Evolutionary conservation across 2,113 vertebrate species (phyloP), one percentile per base, ranked within the genome.

Genomic region (Ginglymostoma cirratum): DNA sequence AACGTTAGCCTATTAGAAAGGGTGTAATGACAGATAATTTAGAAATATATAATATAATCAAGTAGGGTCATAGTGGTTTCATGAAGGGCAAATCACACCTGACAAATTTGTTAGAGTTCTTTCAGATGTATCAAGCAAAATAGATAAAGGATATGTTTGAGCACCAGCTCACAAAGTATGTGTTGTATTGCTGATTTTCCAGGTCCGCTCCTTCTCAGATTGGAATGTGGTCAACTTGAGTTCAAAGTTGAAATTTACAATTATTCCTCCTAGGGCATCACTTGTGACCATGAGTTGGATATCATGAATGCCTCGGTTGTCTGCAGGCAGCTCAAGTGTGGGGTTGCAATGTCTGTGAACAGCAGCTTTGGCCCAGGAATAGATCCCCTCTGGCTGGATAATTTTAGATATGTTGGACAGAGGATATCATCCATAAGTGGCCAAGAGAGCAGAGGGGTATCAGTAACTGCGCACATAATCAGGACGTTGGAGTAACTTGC

Each of bases 181-280:
- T 17, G 15, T 42, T 42, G 15, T 48, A 2, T 89, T 89, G 27
- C 3, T 55, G 0, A 8, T 89, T 89, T 55, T 55, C 24, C 86
- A 89, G 86, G 86, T 89, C 86, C 48, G 12, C 8, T 89, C 48
- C 21, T n/a, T 4, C 72, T 23, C 30, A 65, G 90, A 61, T 23
- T 94, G 96, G 38, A 90, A 95, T 52, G 3, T 97, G 97, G 69
- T 87, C 96, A 66, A 72, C 48, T 48, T 48, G 48, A 48, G 2
- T 48, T 48, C 48, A 96, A 83, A 0, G 96, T 96, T 65, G 96
- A 97, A 78, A 24, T 97, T 48, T n/a, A 96, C 0, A 96, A 96
- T 65, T 1, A 0, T 55, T 89, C 86, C 86, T 24, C 86, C 48
- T 89, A 48, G 86, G 23, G 24, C 6, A 55, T 23, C 21, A 10